Conservation (phyloP, 2,888 invertebrate genomes). For the Xanthostigma xanthostigma region DNA sequence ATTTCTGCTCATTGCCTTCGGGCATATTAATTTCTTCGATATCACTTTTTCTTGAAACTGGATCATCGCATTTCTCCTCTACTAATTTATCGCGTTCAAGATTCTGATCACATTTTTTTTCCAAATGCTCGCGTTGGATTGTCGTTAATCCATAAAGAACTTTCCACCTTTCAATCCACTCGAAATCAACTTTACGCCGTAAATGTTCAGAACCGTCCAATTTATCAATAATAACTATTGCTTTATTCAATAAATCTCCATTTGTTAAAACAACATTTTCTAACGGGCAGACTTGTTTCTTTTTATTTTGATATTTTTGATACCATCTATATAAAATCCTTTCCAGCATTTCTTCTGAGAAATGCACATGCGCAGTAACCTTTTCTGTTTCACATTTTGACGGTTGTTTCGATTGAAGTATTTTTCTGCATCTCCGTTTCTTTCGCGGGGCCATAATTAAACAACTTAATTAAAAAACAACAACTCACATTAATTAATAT, state of each 20-base stretch:
- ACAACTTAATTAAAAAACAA: not conserved
- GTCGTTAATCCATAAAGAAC: conserved; percentile 1
- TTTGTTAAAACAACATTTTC: not conserved
- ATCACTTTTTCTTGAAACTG: too few species aligned
- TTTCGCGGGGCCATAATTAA: not conserved
- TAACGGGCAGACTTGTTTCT: not conserved
- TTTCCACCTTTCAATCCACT: conserved; percentile 3
- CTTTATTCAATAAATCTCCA: conserved; percentile 2
- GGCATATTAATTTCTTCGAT: too few species aligned
- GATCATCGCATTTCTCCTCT: too few species aligned
- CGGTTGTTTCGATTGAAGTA: too few species aligned
- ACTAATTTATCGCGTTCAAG: too few species aligned
- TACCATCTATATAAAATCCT: conserved; percentile 5
- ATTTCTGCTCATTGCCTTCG: too few species aligned
- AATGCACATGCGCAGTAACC: not conserved
- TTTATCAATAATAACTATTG: conserved; percentile 3
- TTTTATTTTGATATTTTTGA: conserved; percentile 4
- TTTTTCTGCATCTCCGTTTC: not conserved
- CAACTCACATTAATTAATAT: not conserved
- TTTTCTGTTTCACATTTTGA: too few species aligned
- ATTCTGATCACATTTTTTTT: too few species aligned
- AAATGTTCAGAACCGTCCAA: not conserved
- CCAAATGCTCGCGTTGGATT: too few species aligned
- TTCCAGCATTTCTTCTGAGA: conserved; percentile 5
- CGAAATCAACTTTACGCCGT: not conserved